Base-by-base conservation (phyloP, 2,113 vertebrate genomes). In the Notechis scutatus region DNA sequence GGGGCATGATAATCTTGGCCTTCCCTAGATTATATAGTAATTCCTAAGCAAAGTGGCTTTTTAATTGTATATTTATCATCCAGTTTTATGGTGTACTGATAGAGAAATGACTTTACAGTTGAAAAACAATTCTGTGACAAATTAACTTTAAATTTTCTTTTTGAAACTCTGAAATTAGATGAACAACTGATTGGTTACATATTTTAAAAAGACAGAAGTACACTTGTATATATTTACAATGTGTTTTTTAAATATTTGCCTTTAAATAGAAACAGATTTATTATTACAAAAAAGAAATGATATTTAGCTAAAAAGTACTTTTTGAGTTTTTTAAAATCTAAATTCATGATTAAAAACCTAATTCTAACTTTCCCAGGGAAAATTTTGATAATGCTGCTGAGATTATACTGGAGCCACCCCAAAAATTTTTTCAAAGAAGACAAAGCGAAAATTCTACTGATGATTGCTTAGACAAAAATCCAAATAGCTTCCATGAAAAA, bases 331-430 rank as follows among this genome's bases (percentile, higher is more conserved):
- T 29, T 15, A 55, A 88, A 50, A 45, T 21, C 74, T 56, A 81
- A 81, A 74, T 12, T 85, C 1, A 2, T 87, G 5, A 74, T 90
- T 88, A 39, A 64, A 69, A 45, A 8, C 24, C 50, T 0, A 34
- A 0, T 96, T 39, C 61, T 93, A 95, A 20, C 95, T 1, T 96
- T 91, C 91, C 74, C 94, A 99, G 98, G 96, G 98, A 97, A 93
- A 94, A 95, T 94, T 96, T 95, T 57, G 97, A 97, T 5, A 97
- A 97, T 91, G 97, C 96, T 91, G 95, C 97, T 91, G 98, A 98
- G 81, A 97, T 45, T 97, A 98, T 12, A 95, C 96, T 94, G 95
- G 96, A 96, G n/a, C 52, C n/a, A 20, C 92, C 94, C 94, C 87
- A 94, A 89, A 94, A 94, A 39, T 91, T 81, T 15, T 0, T 56